Conservation (phyloP, 2,797 vertebrate species). For the Gila robusta region DNA sequence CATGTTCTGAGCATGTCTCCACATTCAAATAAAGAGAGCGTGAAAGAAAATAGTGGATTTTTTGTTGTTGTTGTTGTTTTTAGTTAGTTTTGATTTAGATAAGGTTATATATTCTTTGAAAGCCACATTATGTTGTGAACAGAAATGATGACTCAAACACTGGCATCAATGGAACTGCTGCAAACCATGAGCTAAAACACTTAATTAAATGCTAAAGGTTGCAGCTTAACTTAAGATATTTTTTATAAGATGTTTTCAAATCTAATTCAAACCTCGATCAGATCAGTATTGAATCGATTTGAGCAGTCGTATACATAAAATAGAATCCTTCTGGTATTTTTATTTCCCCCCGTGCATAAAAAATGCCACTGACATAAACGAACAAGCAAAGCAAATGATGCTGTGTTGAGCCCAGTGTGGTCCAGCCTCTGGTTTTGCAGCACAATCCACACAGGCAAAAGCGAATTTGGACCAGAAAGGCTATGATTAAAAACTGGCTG, state of each 20-base stretch:
- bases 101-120: constrained; percentile 49
- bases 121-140: constrained; percentile 50
- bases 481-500: constrained; percentile 67
- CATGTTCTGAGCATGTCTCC: constrained; percentile 20
- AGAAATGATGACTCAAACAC: constrained; percentile 65
- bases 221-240: constrained; percentile 50
- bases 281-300: constrained; percentile 55
- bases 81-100: constrained; percentile 16
- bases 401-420: constrained; percentile 53
- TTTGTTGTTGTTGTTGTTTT: background rate
- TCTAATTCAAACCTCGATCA: constrained; percentile 40
- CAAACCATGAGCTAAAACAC: constrained; percentile 53
- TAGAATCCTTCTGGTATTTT: constrained; percentile 61
- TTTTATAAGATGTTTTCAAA: constrained; percentile 47
- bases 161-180: constrained; percentile 59
- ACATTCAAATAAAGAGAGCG: constrained; percentile 35
- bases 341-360: constrained; percentile 36
- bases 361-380: constrained; percentile 59
- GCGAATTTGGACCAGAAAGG: constrained; percentile 51
- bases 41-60: background rate
- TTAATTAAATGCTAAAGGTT: constrained; percentile 34
- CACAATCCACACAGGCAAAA: constrained; percentile 62
- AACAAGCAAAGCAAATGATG: constrained; percentile 64
- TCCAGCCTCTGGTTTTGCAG: constrained; percentile 49
- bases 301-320: constrained; percentile 56